A percentile compares a stretch with the other conserved stretches of the same genome.
Evolutionary conservation across 2,113 vertebrate species (phyloP).

Genomic region (Nibea coibor): DNA sequence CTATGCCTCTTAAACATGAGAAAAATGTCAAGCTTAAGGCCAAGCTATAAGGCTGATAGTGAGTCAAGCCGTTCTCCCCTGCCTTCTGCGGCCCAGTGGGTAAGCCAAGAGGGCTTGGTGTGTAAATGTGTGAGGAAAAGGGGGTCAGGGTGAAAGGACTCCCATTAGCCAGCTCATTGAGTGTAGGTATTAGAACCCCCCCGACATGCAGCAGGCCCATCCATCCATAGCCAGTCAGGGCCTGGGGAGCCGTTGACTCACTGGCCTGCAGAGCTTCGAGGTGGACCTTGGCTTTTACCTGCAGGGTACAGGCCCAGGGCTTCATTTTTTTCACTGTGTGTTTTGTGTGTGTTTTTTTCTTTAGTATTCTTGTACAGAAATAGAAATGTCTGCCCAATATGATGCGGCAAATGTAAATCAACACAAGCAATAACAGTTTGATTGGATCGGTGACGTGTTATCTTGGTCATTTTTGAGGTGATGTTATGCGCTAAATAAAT

Average conservation of each 20-base stretch:
- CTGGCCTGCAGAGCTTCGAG: constrained; percentile 55
- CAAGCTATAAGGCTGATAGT: constrained; percentile 23
- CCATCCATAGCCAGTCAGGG: constrained; percentile 68
- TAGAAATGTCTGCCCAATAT: background rate
- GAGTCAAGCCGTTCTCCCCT: constrained; percentile 40
- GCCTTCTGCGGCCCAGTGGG: constrained; percentile 48
- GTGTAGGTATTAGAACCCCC: constrained; percentile 69
- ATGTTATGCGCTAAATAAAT: constrained; percentile 1
- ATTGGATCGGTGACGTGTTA: background rate
- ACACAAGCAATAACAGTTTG: background rate
- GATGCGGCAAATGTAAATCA: background rate
- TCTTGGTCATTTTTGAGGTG: background rate
- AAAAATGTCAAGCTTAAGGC: constrained; percentile 58
- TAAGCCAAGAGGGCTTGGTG: constrained; percentile 62
- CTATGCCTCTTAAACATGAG: constrained; percentile 49
- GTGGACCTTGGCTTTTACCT: constrained; percentile 45
- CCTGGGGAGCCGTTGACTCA: constrained; percentile 64
- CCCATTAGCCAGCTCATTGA: constrained; percentile 80
- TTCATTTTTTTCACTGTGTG: background rate
- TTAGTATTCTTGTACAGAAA: background rate
- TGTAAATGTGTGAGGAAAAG: constrained; percentile 71
- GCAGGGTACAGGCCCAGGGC: background rate
- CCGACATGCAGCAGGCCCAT: constrained; percentile 62
- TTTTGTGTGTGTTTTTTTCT: background rate
- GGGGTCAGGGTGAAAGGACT: constrained; percentile 75